Conservation (phyloP, 2,797 vertebrate species). For the Pampus argenteus region DNA sequence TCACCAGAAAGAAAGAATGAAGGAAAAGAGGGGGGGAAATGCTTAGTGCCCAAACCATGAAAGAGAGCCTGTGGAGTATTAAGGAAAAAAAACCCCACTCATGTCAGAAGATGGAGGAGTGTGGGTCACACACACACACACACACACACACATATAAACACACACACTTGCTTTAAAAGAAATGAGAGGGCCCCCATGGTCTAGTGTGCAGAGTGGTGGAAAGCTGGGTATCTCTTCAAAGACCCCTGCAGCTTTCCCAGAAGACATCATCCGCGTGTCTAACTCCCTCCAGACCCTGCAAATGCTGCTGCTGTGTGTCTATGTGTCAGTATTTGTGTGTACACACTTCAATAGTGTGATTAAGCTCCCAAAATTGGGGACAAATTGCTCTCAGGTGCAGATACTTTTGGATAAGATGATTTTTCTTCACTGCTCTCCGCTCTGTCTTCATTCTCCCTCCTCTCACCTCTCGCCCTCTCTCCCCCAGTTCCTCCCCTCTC, state of each 20-base stretch:
- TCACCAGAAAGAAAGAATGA: slow-evolving; percentile 44
- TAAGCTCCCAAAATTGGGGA: slow-evolving; percentile 82
- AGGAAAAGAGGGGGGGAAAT: slow-evolving; percentile 30
- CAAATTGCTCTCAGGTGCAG: slow-evolving; percentile 85
- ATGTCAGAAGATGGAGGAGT: slow-evolving; percentile 64
- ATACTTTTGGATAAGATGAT: slow-evolving; percentile 76
- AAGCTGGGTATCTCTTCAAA: slow-evolving; percentile 79
- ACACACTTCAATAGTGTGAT: slow-evolving; percentile 75
- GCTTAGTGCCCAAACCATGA: slow-evolving; percentile 65
- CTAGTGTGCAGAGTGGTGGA: slow-evolving; percentile 61
- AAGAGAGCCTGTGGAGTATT: slow-evolving; percentile 70
- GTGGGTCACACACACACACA: slow-evolving; percentile 21
- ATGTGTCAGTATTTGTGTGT: slow-evolving; percentile 57
- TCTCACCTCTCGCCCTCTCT: slow-evolving; percentile 5
- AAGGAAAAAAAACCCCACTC: slow-evolving; percentile 31
- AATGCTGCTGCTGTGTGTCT: slow-evolving; percentile 39
- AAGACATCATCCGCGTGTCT: slow-evolving; percentile 82
- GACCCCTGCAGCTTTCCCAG: slow-evolving; percentile 82
- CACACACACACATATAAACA: slow-evolving; percentile 13
- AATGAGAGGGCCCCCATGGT: slow-evolving; percentile 60
- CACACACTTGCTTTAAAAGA: slow-evolving; percentile 31
- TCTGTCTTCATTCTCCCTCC: slow-evolving; percentile 32
- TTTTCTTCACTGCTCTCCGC: slow-evolving; percentile 54
- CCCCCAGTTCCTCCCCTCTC: slow-evolving; percentile 27
- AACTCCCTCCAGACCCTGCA: slow-evolving; percentile 78